Evolutionary conservation across 1,140 invertebrate species (phyloP).

Genomic region (Zaprionus kolodkinae): DNA sequence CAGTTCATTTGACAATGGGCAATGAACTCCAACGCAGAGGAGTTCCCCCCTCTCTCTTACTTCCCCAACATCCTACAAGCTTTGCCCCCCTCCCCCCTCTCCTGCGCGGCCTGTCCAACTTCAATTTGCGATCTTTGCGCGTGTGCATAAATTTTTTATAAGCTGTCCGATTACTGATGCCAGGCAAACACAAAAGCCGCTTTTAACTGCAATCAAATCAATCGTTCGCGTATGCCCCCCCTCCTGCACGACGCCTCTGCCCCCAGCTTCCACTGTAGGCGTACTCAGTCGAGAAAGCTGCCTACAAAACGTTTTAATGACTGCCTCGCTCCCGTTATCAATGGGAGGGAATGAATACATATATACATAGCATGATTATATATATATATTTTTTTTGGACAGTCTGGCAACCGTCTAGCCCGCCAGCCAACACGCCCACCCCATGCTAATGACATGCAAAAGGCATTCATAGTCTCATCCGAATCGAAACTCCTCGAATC

Average conservation of each 20-base stretch:
- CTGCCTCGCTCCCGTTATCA: conserved; percentile 10
- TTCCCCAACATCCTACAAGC: no score
- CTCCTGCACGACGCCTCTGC: no score
- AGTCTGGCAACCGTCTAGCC: conserved; percentile 61
- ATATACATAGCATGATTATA: no score
- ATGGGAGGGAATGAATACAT: conserved; percentile 24
- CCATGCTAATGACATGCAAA: conserved; percentile 63
- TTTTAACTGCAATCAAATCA: conserved; percentile 28
- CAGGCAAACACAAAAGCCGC: conserved; percentile 45
- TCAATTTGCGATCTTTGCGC: conserved; percentile 46
- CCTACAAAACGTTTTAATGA: background rate
- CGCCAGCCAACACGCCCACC: conserved; percentile 44
- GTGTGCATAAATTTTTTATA: conserved; percentile 48
- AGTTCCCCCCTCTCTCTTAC: no score
- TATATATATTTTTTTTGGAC: background rate
- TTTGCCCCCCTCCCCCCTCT: background rate
- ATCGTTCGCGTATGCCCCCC: background rate
- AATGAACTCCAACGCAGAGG: conserved; percentile 46
- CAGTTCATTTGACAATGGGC: conserved; percentile 58
- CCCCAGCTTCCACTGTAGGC: background rate
- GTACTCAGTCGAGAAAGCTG: conserved; percentile 30
- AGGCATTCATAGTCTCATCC: conserved; percentile 43
- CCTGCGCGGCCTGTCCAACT: conserved; percentile 23
- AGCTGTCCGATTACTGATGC: conserved; percentile 35
- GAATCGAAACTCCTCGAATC: conserved; percentile 17